Percentiles rank a stretch among this genome's conserved stretches.
Evolutionary conservation across 2,888 invertebrate species (phyloP).

Genomic region (Ormyrus pomaceus): DNA sequence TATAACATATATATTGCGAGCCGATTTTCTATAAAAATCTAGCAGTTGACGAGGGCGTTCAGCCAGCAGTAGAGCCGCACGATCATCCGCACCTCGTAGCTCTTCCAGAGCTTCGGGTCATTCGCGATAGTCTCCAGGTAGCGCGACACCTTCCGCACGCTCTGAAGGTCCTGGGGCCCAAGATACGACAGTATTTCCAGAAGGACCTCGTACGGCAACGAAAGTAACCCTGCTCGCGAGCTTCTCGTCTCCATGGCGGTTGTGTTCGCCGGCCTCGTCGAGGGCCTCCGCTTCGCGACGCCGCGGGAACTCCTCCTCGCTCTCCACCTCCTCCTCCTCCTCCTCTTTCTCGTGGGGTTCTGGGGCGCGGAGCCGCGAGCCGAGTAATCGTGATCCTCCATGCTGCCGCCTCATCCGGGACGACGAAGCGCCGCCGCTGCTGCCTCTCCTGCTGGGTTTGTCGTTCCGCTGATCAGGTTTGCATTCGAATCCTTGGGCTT

Average conservation of each 20-base stretch:
- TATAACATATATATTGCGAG: not conserved
- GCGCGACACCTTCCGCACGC: slow-evolving; percentile 61
- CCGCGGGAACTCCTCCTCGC: not conserved
- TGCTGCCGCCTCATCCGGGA: too few relatives aligned
- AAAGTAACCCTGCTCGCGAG: slow-evolving; percentile 17
- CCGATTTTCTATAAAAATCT: not conserved
- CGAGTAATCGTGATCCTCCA: not conserved
- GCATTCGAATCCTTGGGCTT: too few relatives aligned
- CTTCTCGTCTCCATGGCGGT: too few relatives aligned
- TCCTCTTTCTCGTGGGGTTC: not conserved
- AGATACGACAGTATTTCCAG: slow-evolving; percentile 65
- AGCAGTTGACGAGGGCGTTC: not conserved
- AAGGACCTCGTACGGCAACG: slow-evolving; percentile 65
- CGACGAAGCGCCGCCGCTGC: too few relatives aligned
- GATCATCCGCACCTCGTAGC: slow-evolving; percentile 63
- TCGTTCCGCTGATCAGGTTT: too few relatives aligned
- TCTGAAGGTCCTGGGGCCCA: slow-evolving; percentile 60
- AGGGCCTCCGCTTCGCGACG: not conserved
- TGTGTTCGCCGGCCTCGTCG: not conserved
- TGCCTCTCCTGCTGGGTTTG: too few relatives aligned
- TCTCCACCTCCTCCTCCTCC: not conserved
- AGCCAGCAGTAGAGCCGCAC: too few relatives aligned
- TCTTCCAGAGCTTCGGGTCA: slow-evolving; percentile 64
- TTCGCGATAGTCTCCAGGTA: slow-evolving; percentile 61
- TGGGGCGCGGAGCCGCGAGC: not conserved